Evolutionary conservation across 2,113 vertebrate species (phyloP).

Genomic region (Vulpes lagopus): DNA sequence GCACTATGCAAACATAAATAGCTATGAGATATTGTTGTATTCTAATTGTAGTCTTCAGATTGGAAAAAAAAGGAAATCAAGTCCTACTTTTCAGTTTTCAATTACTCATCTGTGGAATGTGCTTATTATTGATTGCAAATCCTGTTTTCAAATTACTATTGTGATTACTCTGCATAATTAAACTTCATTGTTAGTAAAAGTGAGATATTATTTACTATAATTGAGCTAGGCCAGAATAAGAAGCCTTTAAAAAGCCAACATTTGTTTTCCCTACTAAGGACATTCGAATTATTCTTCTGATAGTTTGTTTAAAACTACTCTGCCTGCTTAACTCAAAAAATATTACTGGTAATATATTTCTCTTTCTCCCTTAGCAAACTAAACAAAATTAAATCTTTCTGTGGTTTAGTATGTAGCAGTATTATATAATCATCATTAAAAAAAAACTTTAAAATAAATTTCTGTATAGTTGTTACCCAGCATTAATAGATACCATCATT

Average conservation of each 20-base stretch:
- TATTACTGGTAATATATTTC: conserved; percentile 27
- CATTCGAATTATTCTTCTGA: conserved; percentile 53
- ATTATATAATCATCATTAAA: background rate
- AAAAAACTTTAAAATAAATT: conserved; percentile 22
- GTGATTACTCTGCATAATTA: conserved; percentile 46
- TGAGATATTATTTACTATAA: conserved; percentile 51
- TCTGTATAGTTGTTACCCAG: background rate
- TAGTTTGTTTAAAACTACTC: conserved; percentile 52
- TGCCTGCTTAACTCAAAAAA: conserved; percentile 18
- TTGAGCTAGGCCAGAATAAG: conserved; percentile 11
- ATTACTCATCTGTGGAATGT: background rate
- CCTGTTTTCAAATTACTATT: conserved; percentile 37
- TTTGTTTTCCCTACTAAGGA: conserved; percentile 19
- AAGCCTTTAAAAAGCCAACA: conserved; percentile 44
- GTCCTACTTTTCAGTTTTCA: conserved; percentile 43
- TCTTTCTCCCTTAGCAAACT: conserved; percentile 52
- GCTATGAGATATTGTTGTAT: background rate
- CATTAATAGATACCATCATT: conserved; percentile 18
- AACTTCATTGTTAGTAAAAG: conserved; percentile 60
- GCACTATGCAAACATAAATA: background rate
- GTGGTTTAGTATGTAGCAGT: background rate
- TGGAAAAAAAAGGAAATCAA: conserved; percentile 48
- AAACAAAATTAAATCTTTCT: conserved; percentile 40
- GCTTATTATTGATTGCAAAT: conserved; percentile 19
- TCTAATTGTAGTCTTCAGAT: conserved; percentile 6